Percentiles rank a stretch among this genome's conserved stretches.
These are phyloP conservation scores for Crotalus horridus DNA, from an alignment of 2,113 vertebrate species.

Conservation along the genomic window DNA sequence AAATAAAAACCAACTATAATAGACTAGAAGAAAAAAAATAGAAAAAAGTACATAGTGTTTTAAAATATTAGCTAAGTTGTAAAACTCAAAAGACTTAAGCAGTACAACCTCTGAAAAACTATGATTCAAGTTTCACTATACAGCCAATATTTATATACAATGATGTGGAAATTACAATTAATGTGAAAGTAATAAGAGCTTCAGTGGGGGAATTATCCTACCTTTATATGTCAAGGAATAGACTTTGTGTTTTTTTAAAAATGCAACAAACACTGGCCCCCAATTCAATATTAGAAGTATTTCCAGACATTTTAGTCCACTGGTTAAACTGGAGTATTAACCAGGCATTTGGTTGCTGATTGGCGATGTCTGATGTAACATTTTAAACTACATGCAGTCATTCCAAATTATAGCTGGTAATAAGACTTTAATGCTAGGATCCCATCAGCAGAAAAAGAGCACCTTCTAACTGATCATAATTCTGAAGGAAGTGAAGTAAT, in stretches of 20 bases:
- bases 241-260: neutral
- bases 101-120: neutral
- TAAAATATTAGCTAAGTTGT: neutral
- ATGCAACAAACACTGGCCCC: neutral
- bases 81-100: neutral
- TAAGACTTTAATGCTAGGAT: neutral
- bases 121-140: neutral
- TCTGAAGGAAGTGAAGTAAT: neutral
- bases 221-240: neutral
- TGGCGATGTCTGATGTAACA: neutral
- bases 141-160: neutral
- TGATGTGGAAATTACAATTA: neutral
- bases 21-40: constrained; percentile 32
- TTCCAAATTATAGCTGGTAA: neutral
- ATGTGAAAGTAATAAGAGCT: neutral
- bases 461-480: neutral
- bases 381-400: neutral
- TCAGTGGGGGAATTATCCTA: constrained; percentile 6
- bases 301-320: neutral
- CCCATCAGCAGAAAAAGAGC: neutral
- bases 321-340: neutral
- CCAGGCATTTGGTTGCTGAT: neutral
- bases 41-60: neutral
- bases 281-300: neutral
- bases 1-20: neutral